phyloP scores from a whole-genome alignment of 2,888 invertebrate species.

The Pantelozetes paolii region DNA sequence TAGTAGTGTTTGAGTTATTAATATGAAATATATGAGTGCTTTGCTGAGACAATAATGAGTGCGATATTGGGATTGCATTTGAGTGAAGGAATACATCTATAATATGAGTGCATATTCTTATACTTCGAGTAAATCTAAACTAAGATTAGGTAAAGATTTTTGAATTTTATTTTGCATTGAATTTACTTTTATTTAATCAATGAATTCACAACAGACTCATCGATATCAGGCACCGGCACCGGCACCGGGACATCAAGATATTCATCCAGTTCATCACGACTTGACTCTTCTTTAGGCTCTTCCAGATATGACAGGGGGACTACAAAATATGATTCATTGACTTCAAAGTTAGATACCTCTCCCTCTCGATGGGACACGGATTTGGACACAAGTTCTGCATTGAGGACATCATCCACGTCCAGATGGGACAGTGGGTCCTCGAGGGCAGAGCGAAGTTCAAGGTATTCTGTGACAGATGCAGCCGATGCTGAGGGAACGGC shows the following conservation, averaged over 20 bases:
- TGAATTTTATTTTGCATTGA: not conserved
- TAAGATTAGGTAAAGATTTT: not conserved
- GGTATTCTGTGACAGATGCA: not conserved
- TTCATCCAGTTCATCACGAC: no score
- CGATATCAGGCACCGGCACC: not conserved
- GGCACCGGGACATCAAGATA: not conserved
- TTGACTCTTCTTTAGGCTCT: constrained; percentile 1
- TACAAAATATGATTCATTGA: no score
- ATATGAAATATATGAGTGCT: not conserved
- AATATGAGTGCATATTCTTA: constrained; percentile 5
- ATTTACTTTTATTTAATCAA: no score
- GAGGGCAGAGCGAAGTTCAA: not conserved
- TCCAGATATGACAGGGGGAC: not conserved
- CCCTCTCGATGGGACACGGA: constrained; percentile 1
- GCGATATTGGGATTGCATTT: not conserved
- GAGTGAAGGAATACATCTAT: not conserved
- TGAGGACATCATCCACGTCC: not conserved
- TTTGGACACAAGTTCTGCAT: not conserved
- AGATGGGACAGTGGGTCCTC: not conserved
- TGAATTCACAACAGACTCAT: no score
- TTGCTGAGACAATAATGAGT: not conserved
- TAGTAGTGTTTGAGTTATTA: constrained; percentile 29
- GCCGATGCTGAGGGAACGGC: no score
- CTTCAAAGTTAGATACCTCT: not conserved
- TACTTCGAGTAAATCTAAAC: not conserved